Evolutionary conservation across 1,140 invertebrate species (phyloP).

Genomic region (Carposina sasakii): DNA sequence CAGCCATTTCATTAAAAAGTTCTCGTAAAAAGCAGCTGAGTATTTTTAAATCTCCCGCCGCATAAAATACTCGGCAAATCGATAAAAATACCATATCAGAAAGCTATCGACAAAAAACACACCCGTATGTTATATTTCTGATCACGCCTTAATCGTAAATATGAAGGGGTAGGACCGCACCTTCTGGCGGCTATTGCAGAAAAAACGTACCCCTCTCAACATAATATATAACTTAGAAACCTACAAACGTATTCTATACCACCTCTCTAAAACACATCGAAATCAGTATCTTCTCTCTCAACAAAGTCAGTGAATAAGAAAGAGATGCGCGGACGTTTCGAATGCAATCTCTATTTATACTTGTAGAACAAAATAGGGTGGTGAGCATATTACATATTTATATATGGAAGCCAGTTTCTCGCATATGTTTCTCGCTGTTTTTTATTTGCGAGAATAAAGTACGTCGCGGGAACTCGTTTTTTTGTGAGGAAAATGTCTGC

Average conservation of each 20-base stretch:
- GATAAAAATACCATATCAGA: conserved; percentile 25
- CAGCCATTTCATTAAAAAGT: too few relatives aligned
- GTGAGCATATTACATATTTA: conserved; percentile 47
- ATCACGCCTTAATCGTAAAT: conserved; percentile 67
- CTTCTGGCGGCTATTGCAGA: conserved; percentile 66
- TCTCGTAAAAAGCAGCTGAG: too few relatives aligned
- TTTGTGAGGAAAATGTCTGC: too few relatives aligned
- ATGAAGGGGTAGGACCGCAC: conserved; percentile 61
- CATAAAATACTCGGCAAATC: too few relatives aligned
- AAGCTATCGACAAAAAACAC: conserved; percentile 51
- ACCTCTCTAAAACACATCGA: not conserved
- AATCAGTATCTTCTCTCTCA: not conserved
- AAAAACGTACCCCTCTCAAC: conserved; percentile 52
- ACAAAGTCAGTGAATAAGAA: not conserved
- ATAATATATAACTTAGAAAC: conserved; percentile 58
- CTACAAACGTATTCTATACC: conserved; percentile 25
- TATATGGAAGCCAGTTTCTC: conserved; percentile 47
- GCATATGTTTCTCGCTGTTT: conserved; percentile 57
- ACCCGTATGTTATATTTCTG: conserved; percentile 59
- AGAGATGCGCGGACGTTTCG: too few relatives aligned
- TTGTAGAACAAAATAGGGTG: conserved; percentile 19
- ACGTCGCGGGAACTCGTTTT: too few relatives aligned
- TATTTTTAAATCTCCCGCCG: too few relatives aligned
- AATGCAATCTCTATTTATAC: conserved; percentile 5
- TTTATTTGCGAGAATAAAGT: conserved; percentile 61